Conservation (phyloP, 1,140 invertebrate species). For the Epicauta chinensis region DNA sequence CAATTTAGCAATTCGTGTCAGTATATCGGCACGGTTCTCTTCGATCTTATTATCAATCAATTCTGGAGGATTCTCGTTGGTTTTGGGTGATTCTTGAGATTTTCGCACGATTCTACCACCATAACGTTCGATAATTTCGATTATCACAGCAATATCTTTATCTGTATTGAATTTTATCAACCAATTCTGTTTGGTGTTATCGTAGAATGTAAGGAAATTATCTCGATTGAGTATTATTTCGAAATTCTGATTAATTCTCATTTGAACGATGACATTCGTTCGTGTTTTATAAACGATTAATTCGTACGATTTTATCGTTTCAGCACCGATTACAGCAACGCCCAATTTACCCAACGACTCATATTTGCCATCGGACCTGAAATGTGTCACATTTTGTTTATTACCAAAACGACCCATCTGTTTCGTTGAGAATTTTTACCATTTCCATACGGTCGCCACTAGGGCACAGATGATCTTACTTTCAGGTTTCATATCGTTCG, state of each 20-base stretch:
- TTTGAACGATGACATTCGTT: conserved; percentile 21
- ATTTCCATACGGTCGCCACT: conserved; percentile 25
- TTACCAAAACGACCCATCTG: too few relatives aligned
- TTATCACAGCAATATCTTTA: conserved; percentile 21
- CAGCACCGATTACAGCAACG: conserved; percentile 24
- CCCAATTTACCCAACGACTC: conserved; percentile 23
- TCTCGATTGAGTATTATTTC: conserved; percentile 21
- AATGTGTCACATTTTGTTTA: too few relatives aligned
- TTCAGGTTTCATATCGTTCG: conserved; percentile 8
- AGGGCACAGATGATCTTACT: conserved; percentile 18
- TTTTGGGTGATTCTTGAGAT: conserved; percentile 2
- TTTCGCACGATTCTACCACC: conserved; percentile 20
- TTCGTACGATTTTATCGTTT: conserved; percentile 18
- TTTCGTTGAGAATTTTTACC: conserved; percentile 13
- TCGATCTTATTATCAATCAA: neutral
- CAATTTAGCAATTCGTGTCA: conserved; percentile 35
- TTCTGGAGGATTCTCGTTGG: too few relatives aligned
- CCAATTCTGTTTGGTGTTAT: conserved; percentile 27
- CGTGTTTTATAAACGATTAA: conserved; percentile 29
- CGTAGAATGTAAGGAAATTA: conserved; percentile 23
- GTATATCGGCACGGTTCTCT: conserved; percentile 23
- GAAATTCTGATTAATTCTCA: conserved; percentile 16
- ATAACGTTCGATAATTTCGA: conserved; percentile 13
- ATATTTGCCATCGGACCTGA: conserved; percentile 19
- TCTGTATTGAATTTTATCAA: conserved; percentile 22